phyloP scores from a whole-genome alignment of 2,888 invertebrate species.

The Tupiocoris notatus region DNA sequence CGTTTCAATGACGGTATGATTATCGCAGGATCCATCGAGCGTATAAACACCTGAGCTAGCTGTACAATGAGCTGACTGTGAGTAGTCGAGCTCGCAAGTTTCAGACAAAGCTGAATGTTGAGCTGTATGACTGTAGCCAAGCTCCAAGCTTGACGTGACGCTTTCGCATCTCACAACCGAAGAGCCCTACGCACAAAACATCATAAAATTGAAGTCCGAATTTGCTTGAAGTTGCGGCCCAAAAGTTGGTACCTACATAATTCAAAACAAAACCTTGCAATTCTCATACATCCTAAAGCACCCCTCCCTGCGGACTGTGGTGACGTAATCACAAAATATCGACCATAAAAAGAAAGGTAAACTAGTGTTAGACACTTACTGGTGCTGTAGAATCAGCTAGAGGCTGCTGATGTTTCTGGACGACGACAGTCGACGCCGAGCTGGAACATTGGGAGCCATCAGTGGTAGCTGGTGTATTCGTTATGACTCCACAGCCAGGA shows the following conservation, averaged over 20 bases:
- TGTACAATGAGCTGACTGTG: constrained; percentile 52
- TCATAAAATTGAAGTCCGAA: background rate
- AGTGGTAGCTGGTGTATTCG: constrained; percentile 54
- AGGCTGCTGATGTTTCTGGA: constrained; percentile 52
- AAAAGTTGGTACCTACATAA: no score
- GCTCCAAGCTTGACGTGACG: constrained; percentile 76
- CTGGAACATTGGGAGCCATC: constrained; percentile 71
- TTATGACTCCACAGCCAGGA: constrained; percentile 41
- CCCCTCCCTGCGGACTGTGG: no score
- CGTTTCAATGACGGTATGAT: constrained; percentile 48
- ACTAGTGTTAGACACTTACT: no score
- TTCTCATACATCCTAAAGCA: no score
- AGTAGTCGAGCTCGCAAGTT: constrained; percentile 65
- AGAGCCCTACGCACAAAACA: constrained; percentile 26
- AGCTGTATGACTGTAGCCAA: constrained; percentile 82
- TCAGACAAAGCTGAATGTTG: constrained; percentile 77
- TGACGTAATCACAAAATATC: no score
- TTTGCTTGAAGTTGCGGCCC: no score
- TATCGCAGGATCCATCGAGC: constrained; percentile 59
- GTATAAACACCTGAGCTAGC: constrained; percentile 85
- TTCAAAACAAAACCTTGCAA: no score
- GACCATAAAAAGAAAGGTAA: no score
- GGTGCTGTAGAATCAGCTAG: constrained; percentile 22
- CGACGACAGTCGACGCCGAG: constrained; percentile 83
- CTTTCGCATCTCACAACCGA: constrained; percentile 46